phyloP scores from a whole-genome alignment of 2,888 invertebrate species.

The Drosophila kuntzei region DNA sequence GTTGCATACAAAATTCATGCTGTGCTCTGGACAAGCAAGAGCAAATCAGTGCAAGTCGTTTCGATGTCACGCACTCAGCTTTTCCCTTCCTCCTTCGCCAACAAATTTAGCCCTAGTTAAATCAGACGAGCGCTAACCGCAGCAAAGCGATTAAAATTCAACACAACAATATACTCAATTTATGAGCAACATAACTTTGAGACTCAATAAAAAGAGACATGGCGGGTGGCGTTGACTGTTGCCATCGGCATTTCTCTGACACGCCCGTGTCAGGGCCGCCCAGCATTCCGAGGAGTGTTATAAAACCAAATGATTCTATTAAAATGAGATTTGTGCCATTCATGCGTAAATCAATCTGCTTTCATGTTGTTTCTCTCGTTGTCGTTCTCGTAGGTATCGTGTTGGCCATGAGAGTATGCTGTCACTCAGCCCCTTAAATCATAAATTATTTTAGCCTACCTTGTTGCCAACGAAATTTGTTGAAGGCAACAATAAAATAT shows the following conservation, averaged over 20 bases:
- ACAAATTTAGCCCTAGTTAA: constrained; percentile 21
- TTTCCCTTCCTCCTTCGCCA: background rate
- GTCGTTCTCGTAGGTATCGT: constrained; percentile 45
- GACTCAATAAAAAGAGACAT: constrained; percentile 64
- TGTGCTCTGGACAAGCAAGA: background rate
- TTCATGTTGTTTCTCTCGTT: constrained; percentile 46
- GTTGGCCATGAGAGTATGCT: background rate
- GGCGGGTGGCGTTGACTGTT: constrained; percentile 28
- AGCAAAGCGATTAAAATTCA: constrained; percentile 71
- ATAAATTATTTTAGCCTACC: constrained; percentile 71
- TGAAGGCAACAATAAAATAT: constrained; percentile 82
- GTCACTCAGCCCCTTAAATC: constrained; percentile 35
- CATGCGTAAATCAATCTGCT: constrained; percentile 78
- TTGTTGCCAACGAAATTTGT: constrained; percentile 53
- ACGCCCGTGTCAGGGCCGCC: background rate
- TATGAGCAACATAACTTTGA: constrained; percentile 71
- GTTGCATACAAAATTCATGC: constrained; percentile 23
- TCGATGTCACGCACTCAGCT: constrained; percentile 7
- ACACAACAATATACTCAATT: constrained; percentile 72
- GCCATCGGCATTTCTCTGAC: constrained; percentile 12
- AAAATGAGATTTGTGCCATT: constrained; percentile 78
- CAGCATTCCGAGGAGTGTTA: constrained; percentile 50
- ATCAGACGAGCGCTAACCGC: constrained; percentile 46
- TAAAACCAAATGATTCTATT: constrained; percentile 80
- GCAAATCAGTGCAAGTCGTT: constrained; percentile 36